Conservation (phyloP, 2,113 vertebrate genomes). For the Speoplatyrhinus poulsoni region DNA sequence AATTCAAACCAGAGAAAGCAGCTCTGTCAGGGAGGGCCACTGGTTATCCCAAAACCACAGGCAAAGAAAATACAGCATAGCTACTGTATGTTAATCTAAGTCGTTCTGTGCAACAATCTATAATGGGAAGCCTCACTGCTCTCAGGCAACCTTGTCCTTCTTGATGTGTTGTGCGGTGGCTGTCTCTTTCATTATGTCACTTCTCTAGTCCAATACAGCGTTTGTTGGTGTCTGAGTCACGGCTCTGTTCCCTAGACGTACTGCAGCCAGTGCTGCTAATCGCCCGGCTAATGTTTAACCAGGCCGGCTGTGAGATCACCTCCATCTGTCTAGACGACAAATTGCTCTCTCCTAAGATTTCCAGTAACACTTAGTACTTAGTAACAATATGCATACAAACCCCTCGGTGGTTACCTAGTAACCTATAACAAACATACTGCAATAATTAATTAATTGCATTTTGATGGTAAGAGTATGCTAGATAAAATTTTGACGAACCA, state of each 20-base stretch:
- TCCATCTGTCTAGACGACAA: neutral
- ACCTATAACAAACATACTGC: too few relatives aligned
- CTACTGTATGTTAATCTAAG: neutral
- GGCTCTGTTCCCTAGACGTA: slow-evolving; percentile 42
- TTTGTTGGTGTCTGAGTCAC: slow-evolving; percentile 46
- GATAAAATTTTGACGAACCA: too few relatives aligned
- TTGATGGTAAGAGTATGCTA: too few relatives aligned
- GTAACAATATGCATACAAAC: neutral
- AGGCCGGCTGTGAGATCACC: neutral
- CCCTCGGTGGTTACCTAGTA: too few relatives aligned
- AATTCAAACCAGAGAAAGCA: too few relatives aligned
- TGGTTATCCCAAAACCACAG: neutral
- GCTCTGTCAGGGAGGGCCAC: too few relatives aligned
- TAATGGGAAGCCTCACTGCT: too few relatives aligned
- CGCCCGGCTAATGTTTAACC: slow-evolving; percentile 19
- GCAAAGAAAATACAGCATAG: neutral
- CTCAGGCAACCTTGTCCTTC: neutral
- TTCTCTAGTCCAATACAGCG: slow-evolving; percentile 22
- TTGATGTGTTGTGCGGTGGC: slow-evolving; percentile 17
- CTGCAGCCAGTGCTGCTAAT: slow-evolving; percentile 48
- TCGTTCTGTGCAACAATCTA: too few relatives aligned
- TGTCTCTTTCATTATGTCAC: slow-evolving; percentile 14
- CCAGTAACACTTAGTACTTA: neutral
- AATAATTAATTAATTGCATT: too few relatives aligned
- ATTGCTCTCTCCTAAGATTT: neutral